Percentiles rank a stretch among this genome's conserved stretches.
Conservation (phyloP, 2,888 invertebrate genomes). For the Lasioglossum zephyrum region DNA sequence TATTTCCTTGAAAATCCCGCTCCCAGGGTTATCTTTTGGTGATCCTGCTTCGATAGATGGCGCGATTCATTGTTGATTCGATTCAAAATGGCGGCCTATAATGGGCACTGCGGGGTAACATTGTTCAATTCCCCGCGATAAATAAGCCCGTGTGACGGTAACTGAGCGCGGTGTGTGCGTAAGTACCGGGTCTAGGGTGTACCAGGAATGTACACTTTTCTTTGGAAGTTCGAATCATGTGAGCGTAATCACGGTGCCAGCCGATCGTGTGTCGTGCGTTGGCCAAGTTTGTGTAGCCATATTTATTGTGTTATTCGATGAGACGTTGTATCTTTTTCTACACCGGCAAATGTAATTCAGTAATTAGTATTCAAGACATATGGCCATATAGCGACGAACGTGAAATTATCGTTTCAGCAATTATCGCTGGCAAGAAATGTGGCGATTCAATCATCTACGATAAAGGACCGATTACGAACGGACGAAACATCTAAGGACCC, state of each 20-base stretch:
- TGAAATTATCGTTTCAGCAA: slow-evolving; percentile 22
- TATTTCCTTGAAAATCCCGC: slow-evolving; percentile 20
- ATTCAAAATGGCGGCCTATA: slow-evolving; percentile 80
- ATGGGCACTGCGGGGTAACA: slow-evolving; percentile 76
- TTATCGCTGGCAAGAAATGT: slow-evolving; percentile 32
- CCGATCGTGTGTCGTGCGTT: slow-evolving; percentile 68
- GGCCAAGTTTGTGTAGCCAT: slow-evolving; percentile 73
- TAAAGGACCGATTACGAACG: slow-evolving; percentile 36
- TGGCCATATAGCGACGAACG: slow-evolving; percentile 45
- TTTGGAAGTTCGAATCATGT: slow-evolving; percentile 68
- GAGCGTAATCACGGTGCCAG: slow-evolving; percentile 61
- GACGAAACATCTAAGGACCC: slow-evolving; percentile 40
- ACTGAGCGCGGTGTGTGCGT: slow-evolving; percentile 55
- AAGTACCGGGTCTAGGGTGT: slow-evolving; percentile 52
- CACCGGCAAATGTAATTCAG: slow-evolving; percentile 56
- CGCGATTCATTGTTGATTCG: slow-evolving; percentile 87
- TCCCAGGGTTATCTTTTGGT: slow-evolving; percentile 23
- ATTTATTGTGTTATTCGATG: slow-evolving; percentile 75
- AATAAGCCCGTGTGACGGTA: slow-evolving; percentile 68
- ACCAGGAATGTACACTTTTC: slow-evolving; percentile 67
- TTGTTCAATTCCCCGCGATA: slow-evolving; percentile 72
- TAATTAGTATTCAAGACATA: slow-evolving; percentile 38
- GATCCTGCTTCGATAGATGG: slow-evolving; percentile 86
- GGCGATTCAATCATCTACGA: slow-evolving; percentile 34
- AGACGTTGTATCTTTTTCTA: slow-evolving; percentile 55